phyloP scores from a whole-genome alignment of 2,113 vertebrate species.

The Promerops cafer region DNA sequence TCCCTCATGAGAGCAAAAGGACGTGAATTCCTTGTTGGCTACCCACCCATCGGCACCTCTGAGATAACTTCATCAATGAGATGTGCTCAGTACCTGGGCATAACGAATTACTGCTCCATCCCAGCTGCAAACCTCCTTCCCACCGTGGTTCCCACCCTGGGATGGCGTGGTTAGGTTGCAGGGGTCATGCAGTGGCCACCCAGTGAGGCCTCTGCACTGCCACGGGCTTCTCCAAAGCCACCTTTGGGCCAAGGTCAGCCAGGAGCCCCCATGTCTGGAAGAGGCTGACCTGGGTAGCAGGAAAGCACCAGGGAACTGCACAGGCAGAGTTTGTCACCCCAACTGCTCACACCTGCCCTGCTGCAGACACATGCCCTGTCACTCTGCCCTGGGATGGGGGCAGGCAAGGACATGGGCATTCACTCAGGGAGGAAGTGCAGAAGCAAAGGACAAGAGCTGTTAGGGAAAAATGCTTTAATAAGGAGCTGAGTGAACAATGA shows the following conservation, averaged over 20 bases:
- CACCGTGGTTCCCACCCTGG: fast-evolving
- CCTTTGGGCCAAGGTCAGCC: neutral
- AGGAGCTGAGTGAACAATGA: neutral
- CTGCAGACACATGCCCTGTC: neutral
- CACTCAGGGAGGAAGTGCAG: neutral
- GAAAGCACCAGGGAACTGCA: neutral
- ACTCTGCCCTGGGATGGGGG: neutral
- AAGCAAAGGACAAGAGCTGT: neutral
- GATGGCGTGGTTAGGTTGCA: fast-evolving
- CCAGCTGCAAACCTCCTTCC: neutral
- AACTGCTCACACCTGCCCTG: neutral
- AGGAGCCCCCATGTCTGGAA: neutral
- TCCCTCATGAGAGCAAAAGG: neutral
- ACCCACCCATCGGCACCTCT: neutral
- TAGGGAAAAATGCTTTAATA: neutral
- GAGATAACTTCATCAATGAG: neutral
- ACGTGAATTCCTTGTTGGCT: neutral
- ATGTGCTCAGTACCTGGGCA: neutral
- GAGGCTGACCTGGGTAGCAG: neutral
- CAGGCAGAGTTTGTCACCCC: neutral
- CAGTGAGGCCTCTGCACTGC: neutral
- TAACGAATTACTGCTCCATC: neutral
- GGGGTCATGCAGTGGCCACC: neutral
- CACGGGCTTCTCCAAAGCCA: neutral
- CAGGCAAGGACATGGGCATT: neutral